Evolutionary conservation across 2,797 vertebrate genomes (phyloP).

Genomic region (Podargus strigoides): DNA sequence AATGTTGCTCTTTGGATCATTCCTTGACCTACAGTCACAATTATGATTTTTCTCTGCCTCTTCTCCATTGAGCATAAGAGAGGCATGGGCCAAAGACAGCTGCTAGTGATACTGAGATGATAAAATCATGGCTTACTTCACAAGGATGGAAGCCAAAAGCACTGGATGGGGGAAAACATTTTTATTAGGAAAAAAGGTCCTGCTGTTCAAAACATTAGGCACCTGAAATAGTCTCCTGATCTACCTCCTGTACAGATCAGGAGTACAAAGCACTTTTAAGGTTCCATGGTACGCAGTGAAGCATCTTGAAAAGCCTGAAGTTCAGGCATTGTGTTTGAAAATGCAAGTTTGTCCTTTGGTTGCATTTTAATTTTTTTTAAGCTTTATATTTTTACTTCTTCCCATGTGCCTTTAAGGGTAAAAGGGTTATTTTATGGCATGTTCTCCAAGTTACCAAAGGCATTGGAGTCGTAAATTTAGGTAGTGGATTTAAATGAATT

Average conservation of each 20-base stretch:
- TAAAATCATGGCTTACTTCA: neutral
- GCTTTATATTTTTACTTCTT: neutral
- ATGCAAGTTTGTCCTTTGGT: neutral
- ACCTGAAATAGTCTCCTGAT: neutral
- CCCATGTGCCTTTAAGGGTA: neutral
- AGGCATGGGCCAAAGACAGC: neutral
- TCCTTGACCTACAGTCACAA: neutral
- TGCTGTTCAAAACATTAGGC: neutral
- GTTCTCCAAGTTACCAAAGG: neutral
- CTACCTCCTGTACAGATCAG: neutral
- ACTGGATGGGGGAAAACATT: fast-evolving
- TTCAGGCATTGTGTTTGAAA: neutral
- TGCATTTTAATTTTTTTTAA: neutral
- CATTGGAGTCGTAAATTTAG: neutral
- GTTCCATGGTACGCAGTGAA: neutral
- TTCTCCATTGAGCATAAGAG: neutral
- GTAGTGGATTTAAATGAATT: neutral
- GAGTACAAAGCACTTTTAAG: neutral
- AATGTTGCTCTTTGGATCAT: neutral
- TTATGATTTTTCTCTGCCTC: neutral
- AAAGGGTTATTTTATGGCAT: neutral
- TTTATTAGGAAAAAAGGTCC: neutral
- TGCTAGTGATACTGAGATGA: neutral
- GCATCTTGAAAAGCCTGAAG: neutral
- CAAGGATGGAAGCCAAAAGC: neutral